phyloP scores from a whole-genome alignment of 1,140 invertebrate species.

The Dermatophagoides farinae region DNA sequence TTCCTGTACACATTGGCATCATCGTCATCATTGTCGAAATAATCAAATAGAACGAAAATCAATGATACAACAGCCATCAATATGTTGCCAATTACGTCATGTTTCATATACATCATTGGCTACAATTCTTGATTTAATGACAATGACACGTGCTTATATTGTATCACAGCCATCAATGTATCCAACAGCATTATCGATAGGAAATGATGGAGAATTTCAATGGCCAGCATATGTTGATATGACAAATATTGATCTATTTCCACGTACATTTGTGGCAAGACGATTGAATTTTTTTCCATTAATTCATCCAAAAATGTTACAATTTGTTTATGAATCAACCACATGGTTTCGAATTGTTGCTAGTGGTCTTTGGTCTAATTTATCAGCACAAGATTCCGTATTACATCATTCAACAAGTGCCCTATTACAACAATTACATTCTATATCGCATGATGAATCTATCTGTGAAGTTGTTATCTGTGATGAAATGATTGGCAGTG shows the following conservation, averaged over 20 bases:
- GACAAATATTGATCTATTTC: not conserved
- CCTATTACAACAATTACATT: slow-evolving; percentile 45
- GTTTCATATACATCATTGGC: not conserved
- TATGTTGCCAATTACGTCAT: not conserved
- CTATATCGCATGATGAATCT: slow-evolving; percentile 36
- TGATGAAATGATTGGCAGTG: slow-evolving; percentile 26
- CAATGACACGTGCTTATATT: not conserved
- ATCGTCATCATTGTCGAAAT: not conserved
- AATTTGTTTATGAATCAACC: slow-evolving; percentile 18
- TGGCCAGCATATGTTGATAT: not conserved
- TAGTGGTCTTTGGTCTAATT: slow-evolving; percentile 42
- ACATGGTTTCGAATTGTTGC: slow-evolving; percentile 33
- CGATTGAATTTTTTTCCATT: slow-evolving; percentile 19
- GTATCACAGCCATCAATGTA: not conserved
- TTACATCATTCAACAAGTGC: slow-evolving; percentile 42
- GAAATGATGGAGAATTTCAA: no score
- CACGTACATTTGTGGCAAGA: not conserved
- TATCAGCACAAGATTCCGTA: slow-evolving; percentile 34
- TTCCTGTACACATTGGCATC: not conserved
- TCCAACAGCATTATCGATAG: no score
- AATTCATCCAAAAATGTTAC: slow-evolving; percentile 21
- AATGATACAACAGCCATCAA: not conserved
- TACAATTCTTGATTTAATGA: not conserved
- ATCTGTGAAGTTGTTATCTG: slow-evolving; percentile 48
- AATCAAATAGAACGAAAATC: not conserved